Evolutionary conservation across 1,140 invertebrate species (phyloP).

Genomic region (Drosophila seguyi): DNA sequence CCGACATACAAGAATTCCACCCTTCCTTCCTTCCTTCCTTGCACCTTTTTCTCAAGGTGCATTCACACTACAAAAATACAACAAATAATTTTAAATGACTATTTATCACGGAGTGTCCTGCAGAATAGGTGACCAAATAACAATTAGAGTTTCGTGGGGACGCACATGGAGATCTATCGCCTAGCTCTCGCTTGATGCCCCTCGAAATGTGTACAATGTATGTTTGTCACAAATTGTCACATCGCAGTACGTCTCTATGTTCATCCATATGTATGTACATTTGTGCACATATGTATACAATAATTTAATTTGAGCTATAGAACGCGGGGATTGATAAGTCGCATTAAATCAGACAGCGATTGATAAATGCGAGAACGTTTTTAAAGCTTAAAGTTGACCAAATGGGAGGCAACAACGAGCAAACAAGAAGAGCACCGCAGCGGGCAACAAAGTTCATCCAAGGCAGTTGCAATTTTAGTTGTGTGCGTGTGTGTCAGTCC

Average conservation of each 20-base stretch:
- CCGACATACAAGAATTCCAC: too few species aligned
- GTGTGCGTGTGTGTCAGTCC: constrained; percentile 23
- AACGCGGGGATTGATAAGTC: constrained; percentile 33
- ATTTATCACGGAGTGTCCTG: not conserved
- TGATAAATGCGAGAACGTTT: constrained; percentile 60
- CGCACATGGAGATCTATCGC: too few species aligned
- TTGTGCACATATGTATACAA: not conserved
- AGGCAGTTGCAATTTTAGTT: constrained; percentile 71
- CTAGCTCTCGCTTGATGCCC: not conserved
- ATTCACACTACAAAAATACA: too few species aligned
- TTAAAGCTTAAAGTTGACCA: constrained; percentile 65
- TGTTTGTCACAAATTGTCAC: constrained; percentile 22
- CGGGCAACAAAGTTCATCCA: constrained; percentile 75
- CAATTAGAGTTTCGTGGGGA: not conserved
- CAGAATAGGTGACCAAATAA: not conserved
- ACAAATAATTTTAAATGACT: too few species aligned
- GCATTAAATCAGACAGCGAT: constrained; percentile 45
- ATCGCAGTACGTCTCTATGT: not conserved
- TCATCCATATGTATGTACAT: not conserved
- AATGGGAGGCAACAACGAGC: constrained; percentile 54
- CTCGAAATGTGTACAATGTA: not conserved
- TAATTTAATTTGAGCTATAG: constrained; percentile 23
- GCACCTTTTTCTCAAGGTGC: too few species aligned
- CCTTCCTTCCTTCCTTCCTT: too few species aligned
- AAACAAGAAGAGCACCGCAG: constrained; percentile 47